Evolutionary conservation across 1,140 invertebrate genomes (phyloP).

Genomic region (Chlorops oryzae): DNA sequence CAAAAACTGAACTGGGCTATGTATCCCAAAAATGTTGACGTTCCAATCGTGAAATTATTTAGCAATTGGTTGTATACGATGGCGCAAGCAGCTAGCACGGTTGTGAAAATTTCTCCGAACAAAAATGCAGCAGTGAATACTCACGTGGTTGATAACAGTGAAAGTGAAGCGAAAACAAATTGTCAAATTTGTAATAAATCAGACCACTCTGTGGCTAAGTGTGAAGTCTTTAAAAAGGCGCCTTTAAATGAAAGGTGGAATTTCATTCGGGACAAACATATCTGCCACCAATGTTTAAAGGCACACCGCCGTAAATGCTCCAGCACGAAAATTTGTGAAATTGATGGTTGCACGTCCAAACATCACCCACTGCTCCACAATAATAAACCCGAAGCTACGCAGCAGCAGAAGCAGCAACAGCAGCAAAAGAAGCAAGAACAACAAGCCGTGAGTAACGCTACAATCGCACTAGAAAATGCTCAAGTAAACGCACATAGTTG

Average conservation of each 20-base stretch:
- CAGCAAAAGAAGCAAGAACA: too few relatives aligned
- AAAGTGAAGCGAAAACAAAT: too few relatives aligned
- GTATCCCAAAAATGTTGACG: too few relatives aligned
- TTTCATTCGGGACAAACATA: background rate
- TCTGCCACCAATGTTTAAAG: background rate
- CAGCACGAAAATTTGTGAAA: background rate
- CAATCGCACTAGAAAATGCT: background rate
- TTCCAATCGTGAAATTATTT: too few relatives aligned
- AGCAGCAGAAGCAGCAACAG: too few relatives aligned
- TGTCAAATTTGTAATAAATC: background rate
- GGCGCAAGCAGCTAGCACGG: too few relatives aligned
- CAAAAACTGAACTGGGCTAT: too few relatives aligned
- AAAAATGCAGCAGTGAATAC: background rate
- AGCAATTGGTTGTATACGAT: too few relatives aligned
- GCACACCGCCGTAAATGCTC: background rate
- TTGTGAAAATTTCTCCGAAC: too few relatives aligned
- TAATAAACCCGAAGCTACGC: too few relatives aligned
- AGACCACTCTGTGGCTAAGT: background rate
- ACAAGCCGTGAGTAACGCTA: too few relatives aligned
- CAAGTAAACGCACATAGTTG: background rate
- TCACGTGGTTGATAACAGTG: background rate
- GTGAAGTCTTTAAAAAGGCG: background rate
- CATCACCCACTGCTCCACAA: background rate
- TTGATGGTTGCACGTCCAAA: background rate
- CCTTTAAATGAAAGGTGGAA: background rate